Evolutionary conservation across 2,113 vertebrate genomes (phyloP).

Genomic region (Benitochromis conjunctus): DNA sequence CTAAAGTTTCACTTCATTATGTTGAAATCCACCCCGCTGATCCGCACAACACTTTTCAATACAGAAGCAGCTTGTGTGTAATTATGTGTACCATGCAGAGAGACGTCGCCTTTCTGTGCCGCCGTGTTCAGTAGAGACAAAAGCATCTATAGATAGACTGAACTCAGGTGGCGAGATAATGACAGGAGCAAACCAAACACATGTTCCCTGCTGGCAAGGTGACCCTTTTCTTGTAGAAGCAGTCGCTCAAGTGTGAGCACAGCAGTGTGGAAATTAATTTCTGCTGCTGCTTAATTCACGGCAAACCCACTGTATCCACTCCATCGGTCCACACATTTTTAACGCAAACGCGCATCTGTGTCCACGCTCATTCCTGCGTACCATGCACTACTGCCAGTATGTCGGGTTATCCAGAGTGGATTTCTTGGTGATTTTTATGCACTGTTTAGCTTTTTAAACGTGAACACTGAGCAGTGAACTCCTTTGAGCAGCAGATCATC

Average conservation of each 20-base stretch:
- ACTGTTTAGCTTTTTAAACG: not conserved
- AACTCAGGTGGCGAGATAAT: slow-evolving; percentile 1
- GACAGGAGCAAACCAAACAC: not conserved
- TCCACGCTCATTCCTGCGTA: not conserved
- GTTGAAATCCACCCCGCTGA: not conserved
- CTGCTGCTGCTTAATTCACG: not conserved
- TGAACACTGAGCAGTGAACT: slow-evolving; percentile 1
- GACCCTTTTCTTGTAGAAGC: not conserved
- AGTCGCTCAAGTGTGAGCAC: not conserved
- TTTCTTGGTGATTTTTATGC: slow-evolving; percentile 24
- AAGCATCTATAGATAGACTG: slow-evolving; percentile 1
- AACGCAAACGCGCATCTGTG: not conserved
- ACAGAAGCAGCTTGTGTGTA: not conserved
- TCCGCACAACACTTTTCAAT: not conserved
- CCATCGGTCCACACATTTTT: not conserved
- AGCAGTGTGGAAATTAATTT: not conserved
- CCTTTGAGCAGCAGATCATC: slow-evolving; percentile 9
- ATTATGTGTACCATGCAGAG: slow-evolving; percentile 1
- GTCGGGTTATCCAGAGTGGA: not conserved
- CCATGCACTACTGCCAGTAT: not conserved
- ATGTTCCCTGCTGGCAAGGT: not conserved
- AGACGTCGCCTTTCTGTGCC: not conserved
- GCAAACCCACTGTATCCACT: not conserved
- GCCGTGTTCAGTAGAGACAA: slow-evolving; percentile 20
- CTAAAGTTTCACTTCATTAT: slow-evolving; percentile 4